Percentiles rank a stretch among this genome's conserved stretches.
Conservation (phyloP, 2,797 vertebrate genomes). For the Chaunax sp. region DNA sequence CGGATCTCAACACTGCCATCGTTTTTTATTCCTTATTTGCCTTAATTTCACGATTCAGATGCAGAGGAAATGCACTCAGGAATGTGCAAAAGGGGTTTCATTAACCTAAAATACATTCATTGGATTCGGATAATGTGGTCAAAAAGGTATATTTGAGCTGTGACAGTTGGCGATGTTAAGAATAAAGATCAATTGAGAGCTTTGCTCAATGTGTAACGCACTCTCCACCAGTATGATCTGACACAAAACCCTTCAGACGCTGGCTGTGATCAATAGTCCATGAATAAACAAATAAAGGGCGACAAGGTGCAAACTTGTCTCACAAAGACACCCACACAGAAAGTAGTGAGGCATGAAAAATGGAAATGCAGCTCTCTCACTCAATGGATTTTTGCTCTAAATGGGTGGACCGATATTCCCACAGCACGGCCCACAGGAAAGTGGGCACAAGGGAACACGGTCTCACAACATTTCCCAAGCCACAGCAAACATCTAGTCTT, state of each 20-base stretch:
- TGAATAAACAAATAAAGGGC: not conserved
- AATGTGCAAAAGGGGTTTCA: not conserved
- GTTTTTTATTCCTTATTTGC: too few species aligned
- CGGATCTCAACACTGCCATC: too few species aligned
- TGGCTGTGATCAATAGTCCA: not conserved
- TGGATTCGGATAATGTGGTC: not conserved
- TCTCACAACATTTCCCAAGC: not conserved
- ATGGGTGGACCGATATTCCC: not conserved
- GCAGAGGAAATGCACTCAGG: not conserved
- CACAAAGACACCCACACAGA: constrained; percentile 10
- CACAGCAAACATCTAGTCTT: not conserved
- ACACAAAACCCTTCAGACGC: not conserved
- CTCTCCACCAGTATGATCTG: not conserved
- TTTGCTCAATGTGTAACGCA: not conserved
- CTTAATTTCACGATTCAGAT: too few species aligned
- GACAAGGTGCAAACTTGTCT: constrained; percentile 8
- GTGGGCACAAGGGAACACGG: not conserved
- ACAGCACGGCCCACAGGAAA: constrained; percentile 13
- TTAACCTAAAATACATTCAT: too few species aligned
- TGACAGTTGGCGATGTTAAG: too few species aligned
- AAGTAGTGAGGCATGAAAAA: not conserved
- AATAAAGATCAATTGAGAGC: not conserved
- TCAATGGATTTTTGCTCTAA: not conserved
- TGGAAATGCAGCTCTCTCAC: not conserved
- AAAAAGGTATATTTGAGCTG: not conserved